phyloP scores from a whole-genome alignment of 2,888 invertebrate genomes.

The Balanococcus diminutus region DNA sequence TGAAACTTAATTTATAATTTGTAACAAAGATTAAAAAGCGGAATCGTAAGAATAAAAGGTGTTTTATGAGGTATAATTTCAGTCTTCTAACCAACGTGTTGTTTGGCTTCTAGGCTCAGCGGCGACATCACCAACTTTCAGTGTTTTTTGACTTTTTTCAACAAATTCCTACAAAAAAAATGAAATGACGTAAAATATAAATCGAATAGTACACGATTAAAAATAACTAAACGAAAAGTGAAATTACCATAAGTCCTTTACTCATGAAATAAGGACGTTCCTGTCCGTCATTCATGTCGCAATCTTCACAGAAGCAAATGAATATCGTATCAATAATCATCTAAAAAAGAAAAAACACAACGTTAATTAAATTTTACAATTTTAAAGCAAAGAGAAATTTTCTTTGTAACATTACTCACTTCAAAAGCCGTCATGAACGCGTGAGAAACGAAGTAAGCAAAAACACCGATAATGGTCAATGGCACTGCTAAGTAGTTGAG shows the following conservation, averaged over 20 bases:
- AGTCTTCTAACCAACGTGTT: constrained; percentile 51
- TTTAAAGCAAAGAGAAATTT: background rate
- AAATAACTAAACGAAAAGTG: no score
- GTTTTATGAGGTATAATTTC: constrained; percentile 37
- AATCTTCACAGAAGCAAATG: constrained; percentile 74
- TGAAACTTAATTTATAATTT: background rate
- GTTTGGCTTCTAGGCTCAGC: constrained; percentile 44
- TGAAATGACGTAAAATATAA: background rate
- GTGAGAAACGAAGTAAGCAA: constrained; percentile 73
- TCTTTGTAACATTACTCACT: constrained; percentile 63
- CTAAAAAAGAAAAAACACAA: constrained; percentile 60
- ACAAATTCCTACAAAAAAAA: constrained; percentile 64
- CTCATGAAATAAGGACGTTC: constrained; percentile 71
- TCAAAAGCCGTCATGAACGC: constrained; percentile 77
- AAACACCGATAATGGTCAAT: constrained; percentile 68
- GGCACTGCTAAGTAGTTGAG: constrained; percentile 70
- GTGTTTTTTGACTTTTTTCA: constrained; percentile 67
- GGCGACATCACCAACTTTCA: constrained; percentile 59
- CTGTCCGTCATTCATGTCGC: constrained; percentile 70
- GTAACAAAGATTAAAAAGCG: constrained; percentile 1
- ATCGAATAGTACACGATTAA: background rate
- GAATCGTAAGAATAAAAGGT: background rate
- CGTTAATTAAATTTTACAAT: background rate
- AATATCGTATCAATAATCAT: constrained; percentile 75
- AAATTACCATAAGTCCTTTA: constrained; percentile 67